Evolutionary conservation across 2,113 vertebrate species (phyloP).

Genomic region (Sapayoa aenigma): DNA sequence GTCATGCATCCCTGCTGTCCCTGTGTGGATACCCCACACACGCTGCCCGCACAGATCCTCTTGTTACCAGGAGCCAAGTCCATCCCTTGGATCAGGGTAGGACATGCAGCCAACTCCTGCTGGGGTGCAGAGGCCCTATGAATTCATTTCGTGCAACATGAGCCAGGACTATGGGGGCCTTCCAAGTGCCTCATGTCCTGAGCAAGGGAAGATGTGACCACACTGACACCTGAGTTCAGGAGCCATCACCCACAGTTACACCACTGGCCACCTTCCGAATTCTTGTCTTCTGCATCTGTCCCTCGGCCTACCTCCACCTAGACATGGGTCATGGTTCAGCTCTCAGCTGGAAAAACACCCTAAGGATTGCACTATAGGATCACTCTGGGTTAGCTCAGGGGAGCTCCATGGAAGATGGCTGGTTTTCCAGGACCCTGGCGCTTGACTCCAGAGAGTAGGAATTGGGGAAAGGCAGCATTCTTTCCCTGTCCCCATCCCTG

Average conservation of each 20-base stretch:
- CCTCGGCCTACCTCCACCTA: rapidly evolving
- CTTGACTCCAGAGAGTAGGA: neutral
- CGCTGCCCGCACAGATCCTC: neutral
- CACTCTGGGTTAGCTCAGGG: neutral
- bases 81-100: neutral
- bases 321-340: neutral
- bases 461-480: neutral
- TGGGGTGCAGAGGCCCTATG: neutral
- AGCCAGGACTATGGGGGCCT: neutral
- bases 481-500: neutral
- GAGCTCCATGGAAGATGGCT: neutral
- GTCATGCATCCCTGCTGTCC: too few relatives aligned
- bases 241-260: neutral
- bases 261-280: too few relatives aligned
- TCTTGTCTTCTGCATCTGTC: rapidly evolving
- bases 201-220: neutral
- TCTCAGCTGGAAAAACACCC: neutral
- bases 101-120: neutral
- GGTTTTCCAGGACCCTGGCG: neutral
- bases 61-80: neutral
- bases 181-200: neutral
- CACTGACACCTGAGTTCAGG: neutral
- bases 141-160: rapidly evolving
- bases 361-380: neutral
- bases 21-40: rapidly evolving